Evolutionary conservation across 2,888 invertebrate genomes (phyloP).

Genomic region (Diploptera punctata): DNA sequence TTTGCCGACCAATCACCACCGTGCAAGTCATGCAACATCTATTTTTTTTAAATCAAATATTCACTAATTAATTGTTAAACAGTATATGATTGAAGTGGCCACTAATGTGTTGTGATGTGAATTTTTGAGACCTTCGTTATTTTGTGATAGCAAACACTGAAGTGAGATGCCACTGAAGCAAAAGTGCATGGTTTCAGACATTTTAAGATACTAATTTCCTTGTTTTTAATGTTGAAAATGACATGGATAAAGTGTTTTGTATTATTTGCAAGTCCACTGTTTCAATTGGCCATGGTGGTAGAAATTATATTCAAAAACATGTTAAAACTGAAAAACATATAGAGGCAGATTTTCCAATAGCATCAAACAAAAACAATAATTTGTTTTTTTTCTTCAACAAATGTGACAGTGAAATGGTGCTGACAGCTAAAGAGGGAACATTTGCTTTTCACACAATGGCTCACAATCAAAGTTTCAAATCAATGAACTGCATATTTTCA

Average conservation of each 20-base stretch:
- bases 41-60: no score
- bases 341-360: neutral
- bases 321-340: neutral
- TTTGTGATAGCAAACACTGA: no score
- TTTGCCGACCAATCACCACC: no score
- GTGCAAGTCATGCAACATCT: no score
- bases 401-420: constrained; percentile 1
- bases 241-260: constrained; percentile 4
- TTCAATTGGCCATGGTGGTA: neutral
- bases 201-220: no score
- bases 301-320: constrained; percentile 4
- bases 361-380: no score
- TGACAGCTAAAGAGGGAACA: neutral
- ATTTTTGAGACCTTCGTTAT: no score
- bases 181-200: neutral
- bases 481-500: constrained; percentile 1
- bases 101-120: no score
- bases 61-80: no score
- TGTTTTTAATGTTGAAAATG: neutral
- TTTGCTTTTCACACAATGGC: neutral
- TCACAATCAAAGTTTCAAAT: constrained; percentile 3
- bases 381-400: neutral
- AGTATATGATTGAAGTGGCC: no score
- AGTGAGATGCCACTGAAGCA: neutral
- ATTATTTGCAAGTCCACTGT: no score